Conservation (phyloP, 2,113 vertebrate genomes). For the Papio anubis region DNA sequence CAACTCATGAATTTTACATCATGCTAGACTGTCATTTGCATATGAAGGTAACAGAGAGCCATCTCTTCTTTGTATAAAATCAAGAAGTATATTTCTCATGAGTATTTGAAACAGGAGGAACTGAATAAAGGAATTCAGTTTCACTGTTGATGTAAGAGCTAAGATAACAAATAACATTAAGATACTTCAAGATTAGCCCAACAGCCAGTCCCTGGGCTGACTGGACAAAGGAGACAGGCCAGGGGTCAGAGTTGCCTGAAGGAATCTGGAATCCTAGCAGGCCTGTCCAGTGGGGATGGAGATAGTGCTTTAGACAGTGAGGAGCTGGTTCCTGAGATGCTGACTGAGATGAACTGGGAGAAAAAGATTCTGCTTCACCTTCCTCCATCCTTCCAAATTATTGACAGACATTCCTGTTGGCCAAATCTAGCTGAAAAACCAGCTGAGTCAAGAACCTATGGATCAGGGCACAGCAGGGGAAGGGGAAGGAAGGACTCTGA, state of each 20-base stretch:
- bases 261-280: not conserved
- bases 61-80: not conserved
- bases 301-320: not conserved
- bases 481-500: not conserved
- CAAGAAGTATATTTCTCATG: not conserved
- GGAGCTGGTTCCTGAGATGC: not conserved
- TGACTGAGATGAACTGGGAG: not conserved
- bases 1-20: not conserved
- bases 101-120: not conserved
- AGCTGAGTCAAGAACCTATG: not conserved
- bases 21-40: not conserved
- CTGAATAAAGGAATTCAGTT: not conserved
- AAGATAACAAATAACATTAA: not conserved
- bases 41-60: not conserved
- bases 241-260: not conserved
- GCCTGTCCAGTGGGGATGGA: not conserved
- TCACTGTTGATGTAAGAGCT: not conserved
- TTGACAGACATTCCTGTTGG: not conserved
- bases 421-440: not conserved
- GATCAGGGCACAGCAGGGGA: not conserved
- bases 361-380: not conserved
- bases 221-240: not conserved
- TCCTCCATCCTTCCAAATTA: not conserved
- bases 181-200: not conserved
- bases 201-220: not conserved